Evolutionary conservation across 2,888 invertebrate species (phyloP).

Genomic region (Rugalucina vietnamica): DNA sequence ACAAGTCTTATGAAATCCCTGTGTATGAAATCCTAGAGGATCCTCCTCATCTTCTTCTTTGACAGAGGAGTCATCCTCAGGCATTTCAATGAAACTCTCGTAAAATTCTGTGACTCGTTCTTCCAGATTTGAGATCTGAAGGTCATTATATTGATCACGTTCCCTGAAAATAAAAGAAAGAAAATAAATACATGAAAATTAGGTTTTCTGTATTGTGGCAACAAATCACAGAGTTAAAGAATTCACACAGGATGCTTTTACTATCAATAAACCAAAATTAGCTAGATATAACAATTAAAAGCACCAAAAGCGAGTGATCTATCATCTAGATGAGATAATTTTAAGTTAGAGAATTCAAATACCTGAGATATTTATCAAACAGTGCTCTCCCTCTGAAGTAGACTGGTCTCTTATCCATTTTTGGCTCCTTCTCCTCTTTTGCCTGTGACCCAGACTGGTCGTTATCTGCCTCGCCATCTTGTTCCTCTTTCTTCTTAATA

Average conservation of each 20-base stretch:
- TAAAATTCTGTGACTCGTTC: conserved; percentile 60
- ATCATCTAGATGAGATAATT: too few species aligned
- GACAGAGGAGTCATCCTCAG: neutral
- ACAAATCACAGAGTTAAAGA: too few species aligned
- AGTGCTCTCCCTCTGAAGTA: neutral
- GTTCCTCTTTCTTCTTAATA: neutral
- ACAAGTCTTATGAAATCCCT: neutral
- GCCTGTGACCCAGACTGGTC: neutral
- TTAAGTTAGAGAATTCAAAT: too few species aligned
- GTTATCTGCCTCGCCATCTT: neutral
- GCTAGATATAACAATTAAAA: too few species aligned
- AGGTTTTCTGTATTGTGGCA: too few species aligned
- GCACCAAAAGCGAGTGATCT: too few species aligned
- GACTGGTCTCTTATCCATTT: neutral
- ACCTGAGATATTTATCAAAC: conserved; percentile 16
- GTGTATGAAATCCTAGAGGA: neutral
- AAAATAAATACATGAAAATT: too few species aligned
- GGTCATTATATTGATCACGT: conserved; percentile 15
- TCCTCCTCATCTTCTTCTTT: neutral
- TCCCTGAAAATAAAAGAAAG: conserved; percentile 48
- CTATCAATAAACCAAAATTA: too few species aligned
- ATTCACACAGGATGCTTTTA: too few species aligned
- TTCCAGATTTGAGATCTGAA: conserved; percentile 66
- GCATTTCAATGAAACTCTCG: conserved; percentile 45
- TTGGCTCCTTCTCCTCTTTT: neutral